Evolutionary conservation across 35 echinoderm and acorn worm species (phyloP), one percentile per base, ranked within the genome.

Genomic region (Hemicentrotus pulcherrimus): DNA sequence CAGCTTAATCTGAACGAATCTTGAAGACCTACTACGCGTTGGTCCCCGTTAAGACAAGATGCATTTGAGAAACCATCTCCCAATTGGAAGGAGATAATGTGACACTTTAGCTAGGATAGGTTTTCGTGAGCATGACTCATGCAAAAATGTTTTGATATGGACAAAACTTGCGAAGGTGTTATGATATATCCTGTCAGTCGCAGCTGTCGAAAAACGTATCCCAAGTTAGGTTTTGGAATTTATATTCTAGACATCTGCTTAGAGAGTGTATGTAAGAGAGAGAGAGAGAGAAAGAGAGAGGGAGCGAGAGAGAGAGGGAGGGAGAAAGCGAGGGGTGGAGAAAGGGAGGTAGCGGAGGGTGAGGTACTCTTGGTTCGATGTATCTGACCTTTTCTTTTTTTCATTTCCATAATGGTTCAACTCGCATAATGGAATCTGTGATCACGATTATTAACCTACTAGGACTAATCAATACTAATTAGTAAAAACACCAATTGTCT

Each of bases 91-190:
- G 88, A 47, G 88, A 90, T 90, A 90, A 90, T 90, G 88, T 90
- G 88, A 90, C 88, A 47, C 32, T 31, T 90, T 90, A 90, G 19
- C 88, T 30, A 15, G 88, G 32, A 90, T 33, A 90, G 88, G 19
- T 33, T 47, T 90, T 90, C 88, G 46, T 45, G 46, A 33, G 32
- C 46, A 90, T 90, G 88, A 90, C 88, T 90, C 88, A 90, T 90
- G 88, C 88, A 90, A 90, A 33, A 90, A 90, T 90, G 88, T 90
- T 90, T 90, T 90, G 88, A 90, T 90, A 90, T 47, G 88, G 88
- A 90, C 46, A 32, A 90, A 90, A 90, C 88, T 90, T 47, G 88
- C 32, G 32, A 90, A 90, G 88, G 88, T 90, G 88, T 90, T 90
- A 90, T 90, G 32, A 45, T 90, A 5, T 33, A 32, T 90, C 32